Evolutionary conservation across 2,797 vertebrate species (phyloP).

Genomic region (Semotilus atromaculatus): DNA sequence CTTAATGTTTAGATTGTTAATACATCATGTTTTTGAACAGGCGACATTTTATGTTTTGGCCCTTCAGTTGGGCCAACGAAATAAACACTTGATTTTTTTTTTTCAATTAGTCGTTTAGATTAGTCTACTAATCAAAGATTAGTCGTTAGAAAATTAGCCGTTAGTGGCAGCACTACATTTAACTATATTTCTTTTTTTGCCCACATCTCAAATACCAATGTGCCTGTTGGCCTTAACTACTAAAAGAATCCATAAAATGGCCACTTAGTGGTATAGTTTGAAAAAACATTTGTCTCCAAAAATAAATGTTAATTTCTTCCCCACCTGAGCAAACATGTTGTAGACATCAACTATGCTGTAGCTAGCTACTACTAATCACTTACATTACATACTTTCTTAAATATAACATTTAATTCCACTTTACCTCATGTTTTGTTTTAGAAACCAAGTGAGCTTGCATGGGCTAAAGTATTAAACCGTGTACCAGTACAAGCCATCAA

Average conservation of each 20-base stretch:
- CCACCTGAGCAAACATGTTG: not conserved
- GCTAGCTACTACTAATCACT: not conserved
- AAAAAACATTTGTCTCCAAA: slow-evolving; percentile 6
- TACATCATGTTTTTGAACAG: too few species aligned
- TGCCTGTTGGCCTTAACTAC: not conserved
- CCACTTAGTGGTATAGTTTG: not conserved
- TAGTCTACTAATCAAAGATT: too few species aligned
- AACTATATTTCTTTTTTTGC: slow-evolving; percentile 8
- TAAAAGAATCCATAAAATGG: not conserved
- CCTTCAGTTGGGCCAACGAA: too few species aligned
- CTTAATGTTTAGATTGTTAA: too few species aligned
- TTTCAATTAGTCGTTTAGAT: too few species aligned
- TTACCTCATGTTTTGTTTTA: slow-evolving; percentile 2
- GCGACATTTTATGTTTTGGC: too few species aligned
- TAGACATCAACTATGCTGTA: not conserved
- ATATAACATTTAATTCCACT: not conserved
- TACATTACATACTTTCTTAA: not conserved
- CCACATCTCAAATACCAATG: not conserved
- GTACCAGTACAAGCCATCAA: slow-evolving; percentile 38
- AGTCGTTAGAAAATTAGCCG: too few species aligned
- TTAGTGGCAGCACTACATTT: too few species aligned
- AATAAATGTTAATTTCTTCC: slow-evolving; percentile 18
- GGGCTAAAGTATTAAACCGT: slow-evolving; percentile 34
- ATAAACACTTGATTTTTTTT: too few species aligned
- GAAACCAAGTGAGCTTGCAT: slow-evolving; percentile 5